Evolutionary conservation across 1,140 invertebrate species (phyloP).

Genomic region (Bathynomus jamesi): DNA sequence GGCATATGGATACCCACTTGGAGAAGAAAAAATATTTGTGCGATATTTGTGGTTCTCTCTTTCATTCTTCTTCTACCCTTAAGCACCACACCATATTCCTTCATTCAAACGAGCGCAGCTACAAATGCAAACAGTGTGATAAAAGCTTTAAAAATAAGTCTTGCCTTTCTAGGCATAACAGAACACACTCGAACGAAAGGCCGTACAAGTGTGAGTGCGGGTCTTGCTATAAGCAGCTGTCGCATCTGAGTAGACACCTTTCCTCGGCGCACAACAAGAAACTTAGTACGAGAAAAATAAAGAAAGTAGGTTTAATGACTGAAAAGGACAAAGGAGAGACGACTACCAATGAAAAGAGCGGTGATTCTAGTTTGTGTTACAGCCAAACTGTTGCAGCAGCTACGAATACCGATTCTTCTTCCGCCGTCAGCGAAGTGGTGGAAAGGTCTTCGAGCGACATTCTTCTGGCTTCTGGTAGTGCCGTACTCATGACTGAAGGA

Average conservation of each 20-base stretch:
- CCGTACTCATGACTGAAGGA: conserved; percentile 20
- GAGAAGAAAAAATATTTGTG: conserved; percentile 38
- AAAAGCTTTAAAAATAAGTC: conserved; percentile 43
- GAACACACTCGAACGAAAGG: conserved; percentile 39
- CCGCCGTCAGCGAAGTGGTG: conserved; percentile 17
- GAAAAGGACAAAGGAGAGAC: no score
- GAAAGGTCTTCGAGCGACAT: conserved; percentile 9
- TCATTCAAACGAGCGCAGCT: conserved; percentile 41
- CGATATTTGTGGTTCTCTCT: conserved; percentile 44
- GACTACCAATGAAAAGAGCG: conserved; percentile 5
- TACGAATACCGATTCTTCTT: conserved; percentile 4
- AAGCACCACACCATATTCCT: conserved; percentile 44
- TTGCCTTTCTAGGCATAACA: conserved; percentile 40
- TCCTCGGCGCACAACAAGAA: conserved; percentile 38
- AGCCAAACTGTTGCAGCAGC: not conserved
- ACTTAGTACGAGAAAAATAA: conserved; percentile 20
- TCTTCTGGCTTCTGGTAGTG: conserved; percentile 15
- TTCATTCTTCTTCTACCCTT: conserved; percentile 43
- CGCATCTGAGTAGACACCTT: conserved; percentile 44
- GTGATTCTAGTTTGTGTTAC: not conserved
- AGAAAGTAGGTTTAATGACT: no score
- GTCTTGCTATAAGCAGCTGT: conserved; percentile 41
- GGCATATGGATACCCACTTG: conserved; percentile 17
- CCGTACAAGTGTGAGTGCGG: conserved; percentile 42
- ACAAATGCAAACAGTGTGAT: conserved; percentile 40